phyloP scores from a whole-genome alignment of 2,113 vertebrate genomes.

The Tapirus terrestris region DNA sequence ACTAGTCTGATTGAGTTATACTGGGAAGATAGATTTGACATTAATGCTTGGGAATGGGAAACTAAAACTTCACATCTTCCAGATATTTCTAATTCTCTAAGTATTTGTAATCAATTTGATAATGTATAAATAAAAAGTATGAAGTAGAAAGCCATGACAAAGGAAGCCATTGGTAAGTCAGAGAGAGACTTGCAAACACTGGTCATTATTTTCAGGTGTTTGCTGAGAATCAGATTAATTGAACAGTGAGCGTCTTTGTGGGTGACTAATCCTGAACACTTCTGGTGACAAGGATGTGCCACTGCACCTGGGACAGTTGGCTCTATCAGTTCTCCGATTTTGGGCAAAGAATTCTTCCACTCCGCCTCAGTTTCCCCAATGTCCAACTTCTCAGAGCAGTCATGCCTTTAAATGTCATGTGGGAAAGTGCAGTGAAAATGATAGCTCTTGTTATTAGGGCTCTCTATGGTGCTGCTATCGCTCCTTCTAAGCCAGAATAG shows the following conservation, averaged over 20 bases:
- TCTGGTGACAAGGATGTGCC: neutral
- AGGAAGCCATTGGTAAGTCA: neutral
- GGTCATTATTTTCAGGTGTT: neutral
- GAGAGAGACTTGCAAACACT: neutral
- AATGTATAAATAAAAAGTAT: neutral
- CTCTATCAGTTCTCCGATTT: neutral
- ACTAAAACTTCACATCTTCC: neutral
- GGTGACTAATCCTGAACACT: neutral
- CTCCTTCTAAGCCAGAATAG: neutral
- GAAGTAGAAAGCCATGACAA: neutral
- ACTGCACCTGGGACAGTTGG: fast-evolving
- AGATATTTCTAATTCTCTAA: conserved; percentile 37
- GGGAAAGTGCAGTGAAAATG: neutral
- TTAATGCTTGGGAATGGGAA: neutral
- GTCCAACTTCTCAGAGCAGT: neutral
- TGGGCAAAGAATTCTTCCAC: neutral
- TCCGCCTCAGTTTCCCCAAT: neutral
- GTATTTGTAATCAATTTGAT: neutral
- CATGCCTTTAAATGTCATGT: neutral
- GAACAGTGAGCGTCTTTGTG: neutral
- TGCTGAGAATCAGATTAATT: neutral
- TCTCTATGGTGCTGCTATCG: neutral
- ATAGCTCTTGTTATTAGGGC: neutral
- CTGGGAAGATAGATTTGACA: neutral
- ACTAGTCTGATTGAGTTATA: neutral